phyloP scores from a whole-genome alignment of 2,888 invertebrate genomes.

The Monoplex corrugatus region DNA sequence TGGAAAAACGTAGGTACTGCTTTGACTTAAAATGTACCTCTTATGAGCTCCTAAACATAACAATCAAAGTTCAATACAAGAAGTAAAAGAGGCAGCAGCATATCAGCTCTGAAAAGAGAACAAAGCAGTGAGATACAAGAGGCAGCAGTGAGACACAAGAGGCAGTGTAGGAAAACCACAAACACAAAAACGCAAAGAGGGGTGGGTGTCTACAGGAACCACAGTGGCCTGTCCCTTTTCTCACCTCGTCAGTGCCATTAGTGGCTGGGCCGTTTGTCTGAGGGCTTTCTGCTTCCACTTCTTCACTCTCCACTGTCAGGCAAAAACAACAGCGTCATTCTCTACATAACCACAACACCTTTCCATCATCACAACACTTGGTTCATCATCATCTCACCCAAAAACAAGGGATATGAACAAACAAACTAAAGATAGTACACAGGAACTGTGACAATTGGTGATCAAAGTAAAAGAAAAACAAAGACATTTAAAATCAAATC shows the following conservation, averaged over 20 bases:
- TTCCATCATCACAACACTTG: not conserved
- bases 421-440: too few species aligned
- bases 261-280: conserved; percentile 40
- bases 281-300: conserved; percentile 15
- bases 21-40: too few species aligned
- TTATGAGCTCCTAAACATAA: too few species aligned
- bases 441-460: too few species aligned
- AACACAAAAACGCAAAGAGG: not conserved
- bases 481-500: too few species aligned
- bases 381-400: not conserved
- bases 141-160: not conserved
- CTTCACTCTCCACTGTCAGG: conserved; percentile 39
- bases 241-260: conserved; percentile 47
- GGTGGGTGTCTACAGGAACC: not conserved
- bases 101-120: not conserved
- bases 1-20: too few species aligned
- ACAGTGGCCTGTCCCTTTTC: not conserved
- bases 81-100: not conserved
- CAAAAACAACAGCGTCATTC: conserved; percentile 36
- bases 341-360: conserved; percentile 16
- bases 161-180: not conserved
- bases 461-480: too few species aligned
- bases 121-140: not conserved
- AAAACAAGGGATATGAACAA: too few species aligned
- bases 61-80: too few species aligned